These are phyloP conservation scores for Oxycera nigricornis DNA, from an alignment of 2,888 invertebrate species.

Conservation along the genomic window DNA sequence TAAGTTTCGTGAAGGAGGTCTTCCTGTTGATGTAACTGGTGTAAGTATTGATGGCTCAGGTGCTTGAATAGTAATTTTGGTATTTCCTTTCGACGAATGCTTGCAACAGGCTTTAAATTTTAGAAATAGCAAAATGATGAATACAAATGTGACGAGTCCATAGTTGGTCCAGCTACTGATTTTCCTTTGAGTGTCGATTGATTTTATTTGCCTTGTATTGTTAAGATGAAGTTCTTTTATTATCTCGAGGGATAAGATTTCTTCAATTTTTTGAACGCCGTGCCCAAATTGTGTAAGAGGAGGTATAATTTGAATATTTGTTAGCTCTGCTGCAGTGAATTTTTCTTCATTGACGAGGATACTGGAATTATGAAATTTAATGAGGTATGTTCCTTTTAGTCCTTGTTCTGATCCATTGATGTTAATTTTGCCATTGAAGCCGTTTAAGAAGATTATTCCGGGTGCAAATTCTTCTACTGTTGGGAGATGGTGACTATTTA, in stretches of 20 bases:
- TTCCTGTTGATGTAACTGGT: not conserved
- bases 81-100: not conserved
- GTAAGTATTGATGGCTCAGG: not conserved
- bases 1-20: not conserved
- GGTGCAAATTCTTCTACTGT: no score
- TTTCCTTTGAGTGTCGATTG: not conserved
- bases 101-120: not conserved
- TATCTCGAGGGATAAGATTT: not conserved
- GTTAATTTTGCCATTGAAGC: no score
- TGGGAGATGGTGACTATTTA: no score
- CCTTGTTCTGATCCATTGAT: no score
- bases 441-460: no score
- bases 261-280: not conserved
- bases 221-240: no score
- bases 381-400: no score
- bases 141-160: not conserved
- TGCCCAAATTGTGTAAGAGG: not conserved
- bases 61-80: not conserved
- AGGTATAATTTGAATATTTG: conserved; percentile 1
- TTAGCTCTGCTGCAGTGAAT: no score
- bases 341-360: no score
- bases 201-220: not conserved
- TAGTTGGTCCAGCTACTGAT: not conserved
- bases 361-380: no score
- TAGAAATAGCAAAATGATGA: not conserved